Conservation (phyloP, 2,113 vertebrate genomes). For the Lophura nycthemera region DNA sequence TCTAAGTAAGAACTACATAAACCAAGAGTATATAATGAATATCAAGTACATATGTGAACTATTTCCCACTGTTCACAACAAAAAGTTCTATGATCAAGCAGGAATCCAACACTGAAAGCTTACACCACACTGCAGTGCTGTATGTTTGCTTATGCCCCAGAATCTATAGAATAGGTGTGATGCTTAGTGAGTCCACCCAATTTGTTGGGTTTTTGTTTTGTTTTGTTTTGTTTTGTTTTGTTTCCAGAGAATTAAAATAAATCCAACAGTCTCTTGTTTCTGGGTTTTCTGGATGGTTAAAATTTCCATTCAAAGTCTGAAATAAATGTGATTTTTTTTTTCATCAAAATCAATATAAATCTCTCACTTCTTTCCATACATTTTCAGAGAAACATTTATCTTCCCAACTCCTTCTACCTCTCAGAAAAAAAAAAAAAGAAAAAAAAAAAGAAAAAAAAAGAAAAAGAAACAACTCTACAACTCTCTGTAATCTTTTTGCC, state of each 20-base stretch:
- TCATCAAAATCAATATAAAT: neutral
- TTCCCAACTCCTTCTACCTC: neutral
- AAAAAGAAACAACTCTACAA: too few relatives aligned
- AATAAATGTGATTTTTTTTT: neutral
- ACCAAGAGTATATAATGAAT: neutral
- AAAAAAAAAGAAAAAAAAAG: too few relatives aligned
- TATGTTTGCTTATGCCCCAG: neutral
- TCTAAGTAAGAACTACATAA: neutral
- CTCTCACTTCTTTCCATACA: neutral
- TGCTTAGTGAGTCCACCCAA: neutral
- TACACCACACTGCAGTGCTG: neutral
- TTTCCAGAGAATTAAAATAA: neutral
- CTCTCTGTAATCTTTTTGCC: neutral
- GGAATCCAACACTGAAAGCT: neutral
- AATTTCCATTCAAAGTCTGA: neutral
- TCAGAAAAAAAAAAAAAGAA: too few relatives aligned
- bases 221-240: neutral
- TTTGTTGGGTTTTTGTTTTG: neutral
- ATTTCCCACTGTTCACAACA: neutral
- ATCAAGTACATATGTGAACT: neutral
- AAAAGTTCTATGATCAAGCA: neutral
- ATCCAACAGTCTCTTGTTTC: neutral
- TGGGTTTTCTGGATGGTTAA: neutral
- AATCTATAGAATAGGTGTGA: neutral
- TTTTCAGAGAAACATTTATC: neutral